Evolutionary conservation across 2,888 invertebrate species (phyloP).

Genomic region (Neoitamus cyanurus): DNA sequence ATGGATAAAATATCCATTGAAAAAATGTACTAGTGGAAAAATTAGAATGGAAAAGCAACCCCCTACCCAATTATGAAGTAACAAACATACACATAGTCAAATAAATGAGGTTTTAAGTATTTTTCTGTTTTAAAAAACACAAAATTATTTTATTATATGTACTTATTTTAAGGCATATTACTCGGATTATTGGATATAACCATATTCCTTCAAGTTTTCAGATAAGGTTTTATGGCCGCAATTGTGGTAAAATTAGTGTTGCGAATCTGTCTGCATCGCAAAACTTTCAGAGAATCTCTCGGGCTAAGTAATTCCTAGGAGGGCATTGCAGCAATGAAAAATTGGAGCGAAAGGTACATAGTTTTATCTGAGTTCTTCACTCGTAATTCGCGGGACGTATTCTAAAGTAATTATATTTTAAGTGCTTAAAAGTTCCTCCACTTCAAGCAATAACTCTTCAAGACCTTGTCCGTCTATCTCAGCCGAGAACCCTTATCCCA

Average conservation of each 20-base stretch:
- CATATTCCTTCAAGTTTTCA: not conserved
- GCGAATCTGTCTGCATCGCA: not conserved
- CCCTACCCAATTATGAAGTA: too few relatives aligned
- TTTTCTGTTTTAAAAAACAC: too few relatives aligned
- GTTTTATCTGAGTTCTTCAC: not conserved
- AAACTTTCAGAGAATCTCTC: not conserved
- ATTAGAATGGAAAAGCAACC: too few relatives aligned
- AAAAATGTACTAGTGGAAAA: too few relatives aligned
- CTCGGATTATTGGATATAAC: too few relatives aligned
- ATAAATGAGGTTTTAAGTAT: too few relatives aligned
- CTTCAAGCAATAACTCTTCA: constrained; percentile 25
- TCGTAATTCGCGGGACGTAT: constrained; percentile 1
- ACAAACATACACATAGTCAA: too few relatives aligned
- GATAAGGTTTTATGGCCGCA: not conserved
- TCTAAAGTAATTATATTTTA: constrained; percentile 13
- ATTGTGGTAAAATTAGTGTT: not conserved
- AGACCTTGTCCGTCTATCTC: constrained; percentile 16
- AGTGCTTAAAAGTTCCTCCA: not conserved
- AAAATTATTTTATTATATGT: too few relatives aligned
- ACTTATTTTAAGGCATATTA: too few relatives aligned
- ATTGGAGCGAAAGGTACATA: not conserved
- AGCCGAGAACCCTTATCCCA: not conserved
- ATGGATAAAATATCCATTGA: too few relatives aligned
- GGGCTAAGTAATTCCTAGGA: not conserved
- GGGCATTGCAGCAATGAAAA: not conserved